Evolutionary conservation across 2,888 invertebrate genomes (phyloP).

Genomic region (Chaitophorus viminalis): DNA sequence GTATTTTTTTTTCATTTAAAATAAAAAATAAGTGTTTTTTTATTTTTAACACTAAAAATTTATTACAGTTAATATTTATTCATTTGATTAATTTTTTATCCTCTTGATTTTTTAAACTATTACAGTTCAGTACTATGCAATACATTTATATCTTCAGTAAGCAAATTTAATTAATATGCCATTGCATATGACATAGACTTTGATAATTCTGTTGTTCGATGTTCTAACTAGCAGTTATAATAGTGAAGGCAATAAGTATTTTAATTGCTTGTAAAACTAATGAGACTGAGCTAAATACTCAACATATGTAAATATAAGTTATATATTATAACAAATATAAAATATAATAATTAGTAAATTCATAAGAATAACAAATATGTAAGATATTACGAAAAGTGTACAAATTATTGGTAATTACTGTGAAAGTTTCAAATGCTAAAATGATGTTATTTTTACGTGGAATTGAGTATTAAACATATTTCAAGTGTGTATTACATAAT

Average conservation of each 20-base stretch:
- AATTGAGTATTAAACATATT: too few relatives aligned
- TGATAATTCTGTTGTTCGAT: not conserved
- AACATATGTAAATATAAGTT: too few relatives aligned
- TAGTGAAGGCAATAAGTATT: not conserved
- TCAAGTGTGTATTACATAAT: too few relatives aligned
- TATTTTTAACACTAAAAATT: not conserved
- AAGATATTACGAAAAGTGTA: too few relatives aligned
- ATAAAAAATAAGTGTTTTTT: not conserved
- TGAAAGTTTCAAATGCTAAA: too few relatives aligned
- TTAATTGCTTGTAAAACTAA: too few relatives aligned
- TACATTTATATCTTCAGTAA: not conserved
- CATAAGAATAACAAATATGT: too few relatives aligned
- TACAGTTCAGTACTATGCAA: not conserved
- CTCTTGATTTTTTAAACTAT: not conserved
- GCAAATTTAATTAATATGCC: not conserved
- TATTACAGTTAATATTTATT: not conserved
- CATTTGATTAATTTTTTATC: not conserved
- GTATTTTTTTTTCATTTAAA: not conserved
- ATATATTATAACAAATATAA: too few relatives aligned
- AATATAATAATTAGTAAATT: too few relatives aligned
- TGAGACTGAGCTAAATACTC: too few relatives aligned
- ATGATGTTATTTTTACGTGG: too few relatives aligned
- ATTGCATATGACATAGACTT: not conserved
- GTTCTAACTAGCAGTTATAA: not conserved
- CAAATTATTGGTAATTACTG: too few relatives aligned